Conservation (phyloP, 2,888 invertebrate genomes). For the Sceliomorpha sp. region DNA sequence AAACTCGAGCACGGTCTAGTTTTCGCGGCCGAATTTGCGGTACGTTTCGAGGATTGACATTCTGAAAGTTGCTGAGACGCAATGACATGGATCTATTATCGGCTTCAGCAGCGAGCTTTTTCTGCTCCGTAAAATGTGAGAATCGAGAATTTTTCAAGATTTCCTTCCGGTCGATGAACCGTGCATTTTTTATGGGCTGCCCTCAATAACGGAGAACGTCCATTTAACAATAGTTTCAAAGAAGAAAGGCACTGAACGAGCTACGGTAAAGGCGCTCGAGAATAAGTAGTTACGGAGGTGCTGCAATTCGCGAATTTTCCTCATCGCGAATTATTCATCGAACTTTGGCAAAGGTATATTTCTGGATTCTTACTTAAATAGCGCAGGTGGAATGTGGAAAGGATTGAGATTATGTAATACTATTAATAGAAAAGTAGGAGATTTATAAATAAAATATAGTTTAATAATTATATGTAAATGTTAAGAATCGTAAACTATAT, state of each 20-base stretch:
- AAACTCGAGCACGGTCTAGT: too few relatives aligned
- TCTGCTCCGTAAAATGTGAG: background rate
- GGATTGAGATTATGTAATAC: too few relatives aligned
- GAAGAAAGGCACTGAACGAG: constrained; percentile 16
- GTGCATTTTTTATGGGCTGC: background rate
- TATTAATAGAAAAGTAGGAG: too few relatives aligned
- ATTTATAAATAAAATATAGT: too few relatives aligned
- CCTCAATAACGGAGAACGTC: constrained; percentile 8
- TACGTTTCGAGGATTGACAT: too few relatives aligned
- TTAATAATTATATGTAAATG: too few relatives aligned
- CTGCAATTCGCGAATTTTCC: constrained; percentile 33
- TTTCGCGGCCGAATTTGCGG: too few relatives aligned
- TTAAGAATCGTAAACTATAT: too few relatives aligned
- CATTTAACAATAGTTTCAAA: constrained; percentile 15
- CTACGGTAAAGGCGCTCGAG: constrained; percentile 10
- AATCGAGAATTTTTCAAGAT: background rate
- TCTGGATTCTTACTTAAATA: constrained; percentile 16
- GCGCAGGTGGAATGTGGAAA: constrained; percentile 14
- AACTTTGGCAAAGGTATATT: constrained; percentile 15
- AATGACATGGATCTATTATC: constrained; percentile 1
- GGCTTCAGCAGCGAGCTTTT: constrained; percentile 1
- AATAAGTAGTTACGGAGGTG: constrained; percentile 22
- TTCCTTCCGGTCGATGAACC: constrained; percentile 1
- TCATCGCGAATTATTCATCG: constrained; percentile 34
- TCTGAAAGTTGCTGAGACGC: background rate